Evolutionary conservation across 2,797 vertebrate genomes (phyloP), one percentile per base, ranked within the genome.

Genomic region (Centroberyx gerrardi): DNA sequence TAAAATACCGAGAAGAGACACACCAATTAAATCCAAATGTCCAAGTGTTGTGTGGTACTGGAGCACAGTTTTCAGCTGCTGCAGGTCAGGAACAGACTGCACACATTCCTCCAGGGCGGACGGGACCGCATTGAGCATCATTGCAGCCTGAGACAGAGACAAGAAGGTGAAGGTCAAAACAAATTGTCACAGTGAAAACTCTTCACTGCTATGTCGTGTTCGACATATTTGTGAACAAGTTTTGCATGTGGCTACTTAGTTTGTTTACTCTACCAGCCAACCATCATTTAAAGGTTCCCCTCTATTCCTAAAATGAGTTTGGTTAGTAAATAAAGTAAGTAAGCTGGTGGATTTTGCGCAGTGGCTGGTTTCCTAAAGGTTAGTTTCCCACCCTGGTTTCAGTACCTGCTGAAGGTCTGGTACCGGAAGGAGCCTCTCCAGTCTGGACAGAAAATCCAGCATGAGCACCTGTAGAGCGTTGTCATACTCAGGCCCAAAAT

Each of bases 401-500:
- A 1, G 8, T 87, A 96, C 96, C 95, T 96, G 92, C 74, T 95
- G 91, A 62, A 93, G 74, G 52, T 93, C 84, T 29, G 92, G 91
- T 0, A 90, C 18, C 0, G 95, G 95, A n/a, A 96, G 73, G 58
- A 95, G 83, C 84, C 89, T 95, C 78, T 96, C 95, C 71, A 96
- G 73, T 48, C 92, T 90, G 86, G 91, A 91, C 62, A 96, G 73
- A 53, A 96, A 96, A 62, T 96, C 95, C 74, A 95, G 87, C 81
- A 96, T 92, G 0, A 96, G 86, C 75, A 95, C 93, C 85, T 96
- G 95, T 13, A 96, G 88, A 54, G 94, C 94, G 31, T 63, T 48
- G 77, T 96, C 76, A 49, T 95, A 96, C 0, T 89, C 80, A 0
- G 95, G 92, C 22, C 96, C 96, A 17, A 96, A 96, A 17, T 95